Percentiles rank a stretch among this genome's conserved stretches.
These are phyloP conservation scores for Rynchops niger DNA, from an alignment of 2,113 vertebrate species.

Conservation along the genomic window DNA sequence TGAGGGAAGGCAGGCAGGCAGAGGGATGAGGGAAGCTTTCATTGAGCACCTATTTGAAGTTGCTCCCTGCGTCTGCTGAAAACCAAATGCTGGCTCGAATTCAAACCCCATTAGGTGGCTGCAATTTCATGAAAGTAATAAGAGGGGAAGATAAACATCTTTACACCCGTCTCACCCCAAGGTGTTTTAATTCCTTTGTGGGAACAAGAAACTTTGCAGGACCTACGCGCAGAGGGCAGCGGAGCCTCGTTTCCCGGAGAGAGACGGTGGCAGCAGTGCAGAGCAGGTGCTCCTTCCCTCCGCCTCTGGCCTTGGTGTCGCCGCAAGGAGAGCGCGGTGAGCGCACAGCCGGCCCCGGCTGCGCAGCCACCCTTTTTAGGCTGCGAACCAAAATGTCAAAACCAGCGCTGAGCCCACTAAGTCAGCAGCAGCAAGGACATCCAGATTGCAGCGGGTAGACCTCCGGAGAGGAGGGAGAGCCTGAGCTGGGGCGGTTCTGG, in stretches of 20 bases:
- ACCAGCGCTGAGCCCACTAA: not conserved
- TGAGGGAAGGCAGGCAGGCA: not conserved
- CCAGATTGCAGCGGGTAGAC: not conserved
- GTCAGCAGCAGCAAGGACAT: not conserved
- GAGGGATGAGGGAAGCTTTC: not conserved
- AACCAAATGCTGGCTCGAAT: not conserved
- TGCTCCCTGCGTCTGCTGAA: not conserved
- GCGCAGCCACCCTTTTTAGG: not conserved
- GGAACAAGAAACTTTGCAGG: not conserved
- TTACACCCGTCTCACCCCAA: not conserved
- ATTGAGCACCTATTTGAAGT: not conserved
- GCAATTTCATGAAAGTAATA: not conserved
- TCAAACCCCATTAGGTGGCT: not conserved
- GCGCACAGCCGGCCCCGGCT: not conserved
- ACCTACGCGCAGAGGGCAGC: not conserved
- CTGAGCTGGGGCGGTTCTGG: not conserved
- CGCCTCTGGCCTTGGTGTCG: not conserved
- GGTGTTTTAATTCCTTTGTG: not conserved
- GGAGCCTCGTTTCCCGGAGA: not conserved
- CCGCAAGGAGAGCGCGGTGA: rapidly evolving
- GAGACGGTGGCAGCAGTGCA: not conserved
- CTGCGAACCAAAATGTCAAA: not conserved
- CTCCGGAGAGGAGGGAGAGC: not conserved
- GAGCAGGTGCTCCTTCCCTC: not conserved
- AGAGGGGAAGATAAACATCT: not conserved